A percentile compares a stretch with the other conserved stretches of the same genome.
Conservation (phyloP, 2,797 vertebrate species). For the Lepus oiostolus region DNA sequence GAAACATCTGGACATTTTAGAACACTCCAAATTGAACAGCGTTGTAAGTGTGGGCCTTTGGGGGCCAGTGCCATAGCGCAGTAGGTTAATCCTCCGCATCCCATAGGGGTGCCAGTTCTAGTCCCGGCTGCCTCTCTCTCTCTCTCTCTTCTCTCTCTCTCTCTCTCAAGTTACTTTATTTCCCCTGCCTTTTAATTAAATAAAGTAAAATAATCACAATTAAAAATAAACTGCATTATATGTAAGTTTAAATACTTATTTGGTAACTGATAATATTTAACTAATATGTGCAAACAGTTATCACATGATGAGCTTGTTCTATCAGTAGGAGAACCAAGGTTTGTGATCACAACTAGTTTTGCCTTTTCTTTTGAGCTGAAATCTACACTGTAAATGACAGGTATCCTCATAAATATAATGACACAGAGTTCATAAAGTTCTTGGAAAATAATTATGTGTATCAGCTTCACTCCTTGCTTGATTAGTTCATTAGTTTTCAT, state of each 20-base stretch:
- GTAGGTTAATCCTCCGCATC: no score
- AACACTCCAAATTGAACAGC: background rate
- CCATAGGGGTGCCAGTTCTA: no score
- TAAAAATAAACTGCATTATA: background rate
- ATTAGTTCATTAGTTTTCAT: background rate
- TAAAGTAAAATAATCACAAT: no score
- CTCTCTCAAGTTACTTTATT: no score
- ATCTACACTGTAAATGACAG: background rate
- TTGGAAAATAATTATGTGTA: background rate
- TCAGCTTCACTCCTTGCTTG: background rate
- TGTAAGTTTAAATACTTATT: no score
- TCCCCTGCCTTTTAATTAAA: no score
- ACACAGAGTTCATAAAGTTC: background rate
- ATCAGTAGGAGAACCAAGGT: background rate
- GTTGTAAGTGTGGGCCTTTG: no score
- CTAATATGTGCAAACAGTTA: background rate
- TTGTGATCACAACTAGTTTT: background rate
- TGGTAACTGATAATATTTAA: background rate
- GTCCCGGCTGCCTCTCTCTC: no score
- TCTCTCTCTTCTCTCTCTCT: no score
- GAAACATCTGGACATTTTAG: background rate
- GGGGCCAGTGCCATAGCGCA: no score
- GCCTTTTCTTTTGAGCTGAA: slow-evolving; percentile 11
- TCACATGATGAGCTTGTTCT: background rate
- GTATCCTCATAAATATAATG: background rate